Conservation (phyloP, 2,113 vertebrate species). For the Petaurus breviceps region DNA sequence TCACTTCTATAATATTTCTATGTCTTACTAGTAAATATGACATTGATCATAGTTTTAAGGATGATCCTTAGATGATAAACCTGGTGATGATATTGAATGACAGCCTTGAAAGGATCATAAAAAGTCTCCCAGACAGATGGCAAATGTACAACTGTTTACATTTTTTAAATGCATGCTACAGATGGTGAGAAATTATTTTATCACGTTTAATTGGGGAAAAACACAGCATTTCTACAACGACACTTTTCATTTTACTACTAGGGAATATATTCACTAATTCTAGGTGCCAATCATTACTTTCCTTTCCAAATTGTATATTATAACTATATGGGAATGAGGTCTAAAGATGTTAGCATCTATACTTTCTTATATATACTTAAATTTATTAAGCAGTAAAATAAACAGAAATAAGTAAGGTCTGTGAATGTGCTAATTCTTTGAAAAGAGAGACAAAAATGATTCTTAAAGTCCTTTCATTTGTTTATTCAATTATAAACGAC, state of each 20-base stretch:
- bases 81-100: constrained; percentile 66
- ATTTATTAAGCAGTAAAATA: constrained; percentile 63
- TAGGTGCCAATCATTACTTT: constrained; percentile 62
- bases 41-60: constrained; percentile 62
- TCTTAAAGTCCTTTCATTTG: constrained; percentile 40
- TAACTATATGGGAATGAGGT: constrained; percentile 47
- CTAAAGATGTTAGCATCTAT: constrained; percentile 26
- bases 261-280: constrained; percentile 60
- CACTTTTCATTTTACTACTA: constrained; percentile 71
- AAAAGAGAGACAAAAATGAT: neutral
- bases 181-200: constrained; percentile 76
- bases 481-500: constrained; percentile 41
- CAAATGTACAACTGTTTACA: constrained; percentile 75
- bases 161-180: constrained; percentile 77
- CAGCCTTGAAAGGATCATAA: constrained; percentile 70
- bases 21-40: constrained; percentile 42
- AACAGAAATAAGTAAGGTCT: constrained; percentile 28
- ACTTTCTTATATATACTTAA: constrained; percentile 53
- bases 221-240: constrained; percentile 62
- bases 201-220: constrained; percentile 74
- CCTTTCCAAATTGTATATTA: constrained; percentile 42
- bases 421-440: neutral
- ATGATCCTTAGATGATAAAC: constrained; percentile 70
- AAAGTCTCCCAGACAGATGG: constrained; percentile 77
- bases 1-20: constrained; percentile 20